phyloP scores from a whole-genome alignment of 2,888 invertebrate species.

The Cephonodes hylas region DNA sequence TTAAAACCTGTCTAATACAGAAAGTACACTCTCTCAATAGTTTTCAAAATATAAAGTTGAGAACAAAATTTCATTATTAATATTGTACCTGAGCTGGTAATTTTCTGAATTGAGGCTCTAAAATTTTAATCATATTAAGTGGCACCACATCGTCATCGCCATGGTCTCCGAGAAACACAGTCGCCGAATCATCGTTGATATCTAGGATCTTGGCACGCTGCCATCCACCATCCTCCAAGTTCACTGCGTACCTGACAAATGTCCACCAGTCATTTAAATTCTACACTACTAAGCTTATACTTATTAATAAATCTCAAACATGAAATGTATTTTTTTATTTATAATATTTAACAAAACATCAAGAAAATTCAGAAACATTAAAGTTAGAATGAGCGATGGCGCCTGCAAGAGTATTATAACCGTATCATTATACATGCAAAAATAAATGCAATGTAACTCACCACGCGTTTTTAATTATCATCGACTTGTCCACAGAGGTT shows the following conservation, averaged over 20 bases:
- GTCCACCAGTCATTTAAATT: too few species aligned
- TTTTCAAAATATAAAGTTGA: neutral
- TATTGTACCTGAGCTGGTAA: slow-evolving; percentile 84
- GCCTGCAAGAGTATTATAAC: too few species aligned
- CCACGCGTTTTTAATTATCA: slow-evolving; percentile 71
- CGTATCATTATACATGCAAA: too few species aligned
- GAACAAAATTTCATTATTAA: neutral
- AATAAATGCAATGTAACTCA: slow-evolving; percentile 32
- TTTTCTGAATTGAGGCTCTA: slow-evolving; percentile 83
- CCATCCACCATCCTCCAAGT: slow-evolving; percentile 71
- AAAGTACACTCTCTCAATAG: neutral
- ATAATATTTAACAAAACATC: too few species aligned
- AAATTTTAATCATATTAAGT: slow-evolving; percentile 78
- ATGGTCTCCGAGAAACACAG: slow-evolving; percentile 87
- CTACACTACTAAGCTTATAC: too few species aligned
- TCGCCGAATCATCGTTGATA: slow-evolving; percentile 68
- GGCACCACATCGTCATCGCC: slow-evolving; percentile 85
- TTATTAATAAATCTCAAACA: too few species aligned
- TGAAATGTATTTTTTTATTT: too few species aligned
- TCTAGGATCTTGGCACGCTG: slow-evolving; percentile 81
- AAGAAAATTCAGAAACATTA: too few species aligned
- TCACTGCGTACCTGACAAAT: slow-evolving; percentile 68
- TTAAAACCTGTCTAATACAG: too few species aligned
- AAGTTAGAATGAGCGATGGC: too few species aligned
- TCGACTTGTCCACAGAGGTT: slow-evolving; percentile 65